Evolutionary conservation across 2,888 invertebrate species (phyloP).

Genomic region (Ferdinandea cuprea): DNA sequence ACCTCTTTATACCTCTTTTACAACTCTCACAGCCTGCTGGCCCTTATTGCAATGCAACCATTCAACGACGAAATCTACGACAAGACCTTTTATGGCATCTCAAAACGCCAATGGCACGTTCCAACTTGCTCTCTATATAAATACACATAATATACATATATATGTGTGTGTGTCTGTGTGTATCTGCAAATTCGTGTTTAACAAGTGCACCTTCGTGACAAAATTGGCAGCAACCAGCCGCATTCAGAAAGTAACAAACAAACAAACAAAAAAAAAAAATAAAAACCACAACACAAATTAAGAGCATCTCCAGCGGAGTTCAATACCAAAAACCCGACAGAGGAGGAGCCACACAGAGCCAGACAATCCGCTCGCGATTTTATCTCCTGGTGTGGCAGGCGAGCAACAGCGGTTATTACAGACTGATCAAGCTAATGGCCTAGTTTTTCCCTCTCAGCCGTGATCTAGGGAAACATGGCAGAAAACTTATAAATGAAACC

Average conservation of each 20-base stretch:
- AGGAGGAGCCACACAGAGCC: slow-evolving; percentile 17
- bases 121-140: slow-evolving; percentile 32
- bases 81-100: slow-evolving; percentile 61
- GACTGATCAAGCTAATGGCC: slow-evolving; percentile 71
- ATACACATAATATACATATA: too few relatives aligned
- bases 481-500: slow-evolving; percentile 37
- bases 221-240: slow-evolving; percentile 53
- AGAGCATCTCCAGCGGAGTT: slow-evolving; percentile 66
- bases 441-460: slow-evolving; percentile 48
- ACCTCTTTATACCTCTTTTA: neutral
- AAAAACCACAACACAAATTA: slow-evolving; percentile 68
- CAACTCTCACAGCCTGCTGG: neutral
- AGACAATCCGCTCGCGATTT: slow-evolving; percentile 32
- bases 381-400: slow-evolving; percentile 58
- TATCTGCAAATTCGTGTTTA: slow-evolving; percentile 67
- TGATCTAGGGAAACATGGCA: slow-evolving; percentile 46
- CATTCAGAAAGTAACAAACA: neutral
- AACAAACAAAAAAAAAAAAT: slow-evolving; percentile 30
- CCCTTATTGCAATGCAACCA: slow-evolving; percentile 47
- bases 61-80: slow-evolving; percentile 67
- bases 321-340: slow-evolving; percentile 32
- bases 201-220: slow-evolving; percentile 74
- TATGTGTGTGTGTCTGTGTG: neutral
- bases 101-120: slow-evolving; percentile 66
- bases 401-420: slow-evolving; percentile 57